These are phyloP conservation scores for Astropecten irregularis DNA, from an alignment of 53 echinoderm and acorn worm species.

Conservation along the genomic window DNA sequence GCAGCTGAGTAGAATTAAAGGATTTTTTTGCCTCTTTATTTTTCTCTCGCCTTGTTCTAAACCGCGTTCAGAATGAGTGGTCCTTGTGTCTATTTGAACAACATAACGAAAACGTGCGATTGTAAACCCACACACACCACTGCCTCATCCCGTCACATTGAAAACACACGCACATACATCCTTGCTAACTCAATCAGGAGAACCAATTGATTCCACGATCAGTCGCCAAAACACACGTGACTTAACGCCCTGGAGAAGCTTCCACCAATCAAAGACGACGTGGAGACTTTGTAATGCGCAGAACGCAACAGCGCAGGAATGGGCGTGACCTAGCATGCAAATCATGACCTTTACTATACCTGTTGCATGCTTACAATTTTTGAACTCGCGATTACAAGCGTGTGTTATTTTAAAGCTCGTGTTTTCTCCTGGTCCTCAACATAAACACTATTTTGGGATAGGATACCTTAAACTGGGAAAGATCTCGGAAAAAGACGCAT, in stretches of 20 bases:
- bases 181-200: too few species aligned
- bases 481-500: background rate
- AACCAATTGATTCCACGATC: too few species aligned
- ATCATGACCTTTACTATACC: conserved; percentile 9
- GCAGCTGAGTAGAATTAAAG: background rate
- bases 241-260: too few species aligned
- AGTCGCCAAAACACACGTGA: too few species aligned
- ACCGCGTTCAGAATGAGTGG: background rate
- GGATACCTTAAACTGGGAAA: conserved; percentile 3
- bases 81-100: conserved; percentile 33
- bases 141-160: background rate
- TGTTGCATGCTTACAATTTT: conserved; percentile 23
- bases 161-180: background rate
- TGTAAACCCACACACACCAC: background rate
- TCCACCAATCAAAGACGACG: too few species aligned
- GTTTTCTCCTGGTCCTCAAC: conserved; percentile 19
- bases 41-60: background rate
- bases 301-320: too few species aligned
- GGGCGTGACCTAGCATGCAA: conserved; percentile 26
- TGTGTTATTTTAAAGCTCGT: conserved; percentile 16
- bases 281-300: too few species aligned
- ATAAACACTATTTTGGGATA: conserved; percentile 33
- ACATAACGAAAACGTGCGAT: background rate
- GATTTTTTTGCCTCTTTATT: too few species aligned
- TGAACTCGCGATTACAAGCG: conserved; percentile 19